Evolutionary conservation across 2,888 invertebrate genomes (phyloP), one percentile per base, ranked within the genome.

Genomic region (Kuschelorhynchus macadamiae): DNA sequence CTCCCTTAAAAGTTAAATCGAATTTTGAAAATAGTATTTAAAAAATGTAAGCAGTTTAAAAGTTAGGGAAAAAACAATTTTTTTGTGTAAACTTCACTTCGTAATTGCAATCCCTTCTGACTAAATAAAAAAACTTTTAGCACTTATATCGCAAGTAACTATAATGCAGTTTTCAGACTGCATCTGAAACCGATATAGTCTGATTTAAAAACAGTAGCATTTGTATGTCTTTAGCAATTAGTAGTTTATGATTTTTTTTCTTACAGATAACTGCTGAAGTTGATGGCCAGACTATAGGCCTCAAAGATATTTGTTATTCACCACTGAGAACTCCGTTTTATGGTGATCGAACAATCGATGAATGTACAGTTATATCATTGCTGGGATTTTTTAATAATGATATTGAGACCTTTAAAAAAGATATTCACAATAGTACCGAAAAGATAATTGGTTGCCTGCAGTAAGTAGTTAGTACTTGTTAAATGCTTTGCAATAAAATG

Each of bases 291-390:
- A 85, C 87, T 14, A 53, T 71, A 7, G 89, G 87, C 1, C 76
- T 90, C 30, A 85, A 87, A 55, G 89, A 90, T 72, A 91, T 97
- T 36, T 98, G 98, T 80, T 95, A 91, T 81, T 90, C 94, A 4
- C 98, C 98, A 0, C 85, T 96, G 71, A 86, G 87, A 11, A 88
- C 88, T 0, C 87, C 88, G 60, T 90, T 91, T 53, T 89, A 89
- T 0, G 85, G 84, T 0, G 86, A 85, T 1, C 81, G 84, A 36
- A 85, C 83, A 0, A 71, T 89, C 0, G 82, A 87, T 0, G 85
- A 91, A 42, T 98, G 98, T 80, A 88, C 93, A 0, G 87, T 93
- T 1, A 92, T 95, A 86, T 95, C 94, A 49, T 84, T 93, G 16
- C 88, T 93, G 74, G 92, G 94, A 20, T 96, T 93, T 80, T 93